Conservation (phyloP, 2,888 invertebrate genomes). For the Agrotis ipsilon region DNA sequence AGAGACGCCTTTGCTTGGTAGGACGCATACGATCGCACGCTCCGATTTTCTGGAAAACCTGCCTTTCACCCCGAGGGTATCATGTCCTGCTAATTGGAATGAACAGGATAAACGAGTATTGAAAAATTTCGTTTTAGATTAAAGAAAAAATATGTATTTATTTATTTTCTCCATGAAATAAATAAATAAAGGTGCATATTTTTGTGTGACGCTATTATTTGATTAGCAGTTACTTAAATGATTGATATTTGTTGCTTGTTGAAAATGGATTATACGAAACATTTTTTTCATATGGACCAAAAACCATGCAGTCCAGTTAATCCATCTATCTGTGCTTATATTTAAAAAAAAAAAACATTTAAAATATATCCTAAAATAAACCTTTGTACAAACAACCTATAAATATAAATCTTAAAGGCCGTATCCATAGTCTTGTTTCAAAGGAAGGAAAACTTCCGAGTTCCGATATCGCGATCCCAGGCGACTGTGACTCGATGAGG, state of each 20-base stretch:
- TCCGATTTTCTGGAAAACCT: neutral
- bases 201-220: too few relatives aligned
- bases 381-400: neutral
- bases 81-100: slow-evolving; percentile 46
- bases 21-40: neutral
- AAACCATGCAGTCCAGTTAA: too few relatives aligned
- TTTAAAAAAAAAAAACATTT: slow-evolving; percentile 23
- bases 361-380: slow-evolving; percentile 31
- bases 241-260: neutral
- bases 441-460: slow-evolving; percentile 52
- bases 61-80: neutral
- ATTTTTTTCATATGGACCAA: too few relatives aligned
- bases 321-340: too few relatives aligned
- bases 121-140: slow-evolving; percentile 29
- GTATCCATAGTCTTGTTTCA: slow-evolving; percentile 49
- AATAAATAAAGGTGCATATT: too few relatives aligned
- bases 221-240: neutral
- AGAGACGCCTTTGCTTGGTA: too few relatives aligned
- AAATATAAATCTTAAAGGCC: slow-evolving; percentile 10
- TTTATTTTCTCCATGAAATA: too few relatives aligned
- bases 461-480: slow-evolving; percentile 54
- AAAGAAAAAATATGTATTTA: too few relatives aligned
- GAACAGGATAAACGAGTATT: slow-evolving; percentile 20
- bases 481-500: slow-evolving; percentile 58
- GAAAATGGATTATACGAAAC: too few relatives aligned